Percentiles rank a stretch among this genome's conserved stretches.
phyloP scores from a whole-genome alignment of 2,797 vertebrate species.

The Argyrosomus regius region DNA sequence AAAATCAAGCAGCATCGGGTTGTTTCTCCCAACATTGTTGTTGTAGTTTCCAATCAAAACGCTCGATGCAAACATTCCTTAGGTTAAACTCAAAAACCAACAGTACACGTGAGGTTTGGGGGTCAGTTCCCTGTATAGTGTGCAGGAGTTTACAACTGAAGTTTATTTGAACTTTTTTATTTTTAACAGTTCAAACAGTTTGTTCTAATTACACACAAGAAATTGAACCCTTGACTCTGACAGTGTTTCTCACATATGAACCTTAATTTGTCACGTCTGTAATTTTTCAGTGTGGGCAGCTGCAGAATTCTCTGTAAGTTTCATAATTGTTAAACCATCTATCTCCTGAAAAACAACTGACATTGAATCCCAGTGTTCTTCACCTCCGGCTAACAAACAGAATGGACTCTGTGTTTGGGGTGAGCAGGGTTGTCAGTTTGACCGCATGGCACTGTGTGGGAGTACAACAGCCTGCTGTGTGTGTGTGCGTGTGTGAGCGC shows the following conservation, averaged over 20 bases:
- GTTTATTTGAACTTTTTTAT: too few species aligned
- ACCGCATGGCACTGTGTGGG: conserved; percentile 65
- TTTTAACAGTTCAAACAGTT: neutral
- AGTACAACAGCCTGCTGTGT: conserved; percentile 60
- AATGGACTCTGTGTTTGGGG: conserved; percentile 46
- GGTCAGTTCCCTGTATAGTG: neutral
- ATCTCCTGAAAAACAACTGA: conserved; percentile 35
- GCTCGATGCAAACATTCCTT: neutral
- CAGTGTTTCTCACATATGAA: neutral
- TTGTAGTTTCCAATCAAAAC: neutral
- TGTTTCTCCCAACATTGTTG: neutral
- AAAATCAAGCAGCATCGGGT: neutral
- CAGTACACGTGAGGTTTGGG: neutral
- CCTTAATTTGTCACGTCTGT: neutral
- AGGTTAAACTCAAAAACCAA: neutral
- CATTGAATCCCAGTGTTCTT: conserved; percentile 39
- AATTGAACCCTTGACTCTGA: neutral
- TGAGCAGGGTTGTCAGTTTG: conserved; percentile 55
- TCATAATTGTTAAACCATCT: conserved; percentile 27
- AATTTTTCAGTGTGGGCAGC: neutral
- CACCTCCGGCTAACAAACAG: conserved; percentile 48
- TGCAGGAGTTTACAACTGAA: too few species aligned
- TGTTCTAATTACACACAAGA: neutral
- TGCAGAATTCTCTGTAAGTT: conserved; percentile 4
- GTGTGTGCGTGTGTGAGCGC: conserved; percentile 39